Evolutionary conservation across 2,888 invertebrate species (phyloP).

Genomic region (Drosophila multiciliata): DNA sequence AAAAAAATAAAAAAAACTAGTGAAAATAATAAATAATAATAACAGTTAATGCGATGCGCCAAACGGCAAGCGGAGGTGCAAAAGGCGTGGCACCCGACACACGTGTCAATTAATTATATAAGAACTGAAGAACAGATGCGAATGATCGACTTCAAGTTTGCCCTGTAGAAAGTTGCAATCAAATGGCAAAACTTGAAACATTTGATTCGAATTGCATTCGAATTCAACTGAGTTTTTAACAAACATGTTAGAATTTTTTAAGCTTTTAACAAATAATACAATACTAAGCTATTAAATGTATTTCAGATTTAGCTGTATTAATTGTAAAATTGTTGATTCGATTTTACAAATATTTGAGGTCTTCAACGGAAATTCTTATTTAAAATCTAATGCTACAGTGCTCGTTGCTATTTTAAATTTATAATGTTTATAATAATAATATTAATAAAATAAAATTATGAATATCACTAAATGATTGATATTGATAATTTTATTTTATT

Average conservation of each 20-base stretch:
- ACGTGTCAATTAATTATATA: conserved; percentile 75
- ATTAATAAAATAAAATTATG: background rate
- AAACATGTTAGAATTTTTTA: background rate
- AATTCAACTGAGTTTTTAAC: background rate
- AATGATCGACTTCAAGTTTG: conserved; percentile 15
- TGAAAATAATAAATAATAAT: conserved; percentile 65
- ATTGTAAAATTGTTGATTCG: background rate
- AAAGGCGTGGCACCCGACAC: conserved; percentile 41
- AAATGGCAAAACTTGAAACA: background rate
- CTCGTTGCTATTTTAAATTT: background rate
- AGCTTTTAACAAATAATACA: background rate
- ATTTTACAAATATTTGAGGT: background rate
- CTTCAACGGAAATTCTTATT: background rate
- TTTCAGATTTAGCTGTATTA: background rate
- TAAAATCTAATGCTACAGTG: background rate
- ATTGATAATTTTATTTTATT: too few species aligned
- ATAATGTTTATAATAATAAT: background rate
- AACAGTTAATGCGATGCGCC: conserved; percentile 64
- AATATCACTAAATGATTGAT: too few species aligned
- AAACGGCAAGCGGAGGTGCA: conserved; percentile 24
- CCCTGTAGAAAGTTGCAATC: conserved; percentile 1
- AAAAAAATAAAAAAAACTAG: conserved; percentile 13
- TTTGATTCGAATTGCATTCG: too few species aligned
- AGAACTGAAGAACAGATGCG: conserved; percentile 31
- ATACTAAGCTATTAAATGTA: background rate